phyloP scores from a whole-genome alignment of 1,140 invertebrate species.

The Procambarus virginalis region DNA sequence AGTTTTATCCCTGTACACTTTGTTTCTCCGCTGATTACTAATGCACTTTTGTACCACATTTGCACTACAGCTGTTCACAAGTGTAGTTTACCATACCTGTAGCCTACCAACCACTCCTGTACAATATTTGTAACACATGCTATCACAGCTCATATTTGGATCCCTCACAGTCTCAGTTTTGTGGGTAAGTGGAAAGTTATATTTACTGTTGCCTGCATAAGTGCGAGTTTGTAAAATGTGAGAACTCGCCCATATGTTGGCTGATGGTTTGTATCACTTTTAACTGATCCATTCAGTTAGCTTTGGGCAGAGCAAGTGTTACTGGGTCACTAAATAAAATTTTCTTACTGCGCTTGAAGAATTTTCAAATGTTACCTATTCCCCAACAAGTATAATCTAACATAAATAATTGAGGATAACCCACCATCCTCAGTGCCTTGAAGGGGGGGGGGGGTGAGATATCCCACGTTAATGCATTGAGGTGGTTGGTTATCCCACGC shows the following conservation, averaged over 20 bases:
- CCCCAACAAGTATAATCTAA: neutral
- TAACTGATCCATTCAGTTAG: constrained; percentile 32
- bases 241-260: neutral
- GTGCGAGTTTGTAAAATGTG: neutral
- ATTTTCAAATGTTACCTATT: neutral
- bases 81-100: constrained; percentile 50
- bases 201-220: neutral
- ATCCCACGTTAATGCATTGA: too few species aligned
- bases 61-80: constrained; percentile 64
- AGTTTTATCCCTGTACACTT: constrained; percentile 53
- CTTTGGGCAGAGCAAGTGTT: constrained; percentile 66
- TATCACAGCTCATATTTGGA: constrained; percentile 54
- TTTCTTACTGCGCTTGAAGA: constrained; percentile 58
- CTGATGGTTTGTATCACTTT: neutral
- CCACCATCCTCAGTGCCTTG: too few species aligned
- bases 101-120: constrained; percentile 43
- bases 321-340: constrained; percentile 65
- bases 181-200: constrained; percentile 7
- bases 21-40: constrained; percentile 62
- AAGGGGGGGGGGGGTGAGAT: too few species aligned
- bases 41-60: constrained; percentile 65
- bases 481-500: too few species aligned
- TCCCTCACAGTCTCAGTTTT: constrained; percentile 58
- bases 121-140: constrained; percentile 65
- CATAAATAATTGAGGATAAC: too few species aligned